Evolutionary conservation across 2,797 vertebrate species (phyloP), one percentile per base, ranked within the genome.

Genomic region (Artibeus jamaicensis): DNA sequence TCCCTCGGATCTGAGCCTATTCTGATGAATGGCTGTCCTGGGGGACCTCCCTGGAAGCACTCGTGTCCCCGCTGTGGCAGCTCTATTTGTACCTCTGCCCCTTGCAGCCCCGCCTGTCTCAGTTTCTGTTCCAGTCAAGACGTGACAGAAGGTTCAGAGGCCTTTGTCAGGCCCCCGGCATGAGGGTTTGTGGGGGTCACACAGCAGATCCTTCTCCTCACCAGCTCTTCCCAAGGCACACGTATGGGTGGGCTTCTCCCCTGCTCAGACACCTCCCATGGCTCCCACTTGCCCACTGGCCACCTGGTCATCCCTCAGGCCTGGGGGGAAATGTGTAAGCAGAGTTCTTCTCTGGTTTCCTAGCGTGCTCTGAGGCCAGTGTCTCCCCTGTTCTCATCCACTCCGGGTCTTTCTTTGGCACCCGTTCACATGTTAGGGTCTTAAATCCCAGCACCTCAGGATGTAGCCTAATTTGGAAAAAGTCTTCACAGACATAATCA

Each of bases 281-380:
- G 37, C 50, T 62, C 34, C 91, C 22, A 1, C 2, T 19, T 9
- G 22, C 74, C 11, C 19, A 0, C 19, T 0, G 22, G 7, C 46
- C 7, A 2, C 39, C 26, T 48, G 39, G 9, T 16, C 37, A 18
- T 6, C 44, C 48, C 21, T 29, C 32, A 34, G 37, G 11, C 55
- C 71, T 26, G 22, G 32, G 79, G 59, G 81, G 34, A 24, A n/a
- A n/a, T 0, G 0, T 9, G 15, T 1, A 55, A 26, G 48, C 55
- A 77, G 57, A 91, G n/a, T 39, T 70, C 55, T 59, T 71, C 48
- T 5, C 48, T 5, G 21, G 2, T 37, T 42, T 55, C 29, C 50
- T 24, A 7, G 11, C 7, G 0, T 1, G 9, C 2, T 21, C 65
- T 3, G 18, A 48, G n/a, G 46, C 46, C 10, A 0, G 16, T 3